Conservation (phyloP, 1,140 invertebrate genomes). For the Diachasma alloeum region DNA sequence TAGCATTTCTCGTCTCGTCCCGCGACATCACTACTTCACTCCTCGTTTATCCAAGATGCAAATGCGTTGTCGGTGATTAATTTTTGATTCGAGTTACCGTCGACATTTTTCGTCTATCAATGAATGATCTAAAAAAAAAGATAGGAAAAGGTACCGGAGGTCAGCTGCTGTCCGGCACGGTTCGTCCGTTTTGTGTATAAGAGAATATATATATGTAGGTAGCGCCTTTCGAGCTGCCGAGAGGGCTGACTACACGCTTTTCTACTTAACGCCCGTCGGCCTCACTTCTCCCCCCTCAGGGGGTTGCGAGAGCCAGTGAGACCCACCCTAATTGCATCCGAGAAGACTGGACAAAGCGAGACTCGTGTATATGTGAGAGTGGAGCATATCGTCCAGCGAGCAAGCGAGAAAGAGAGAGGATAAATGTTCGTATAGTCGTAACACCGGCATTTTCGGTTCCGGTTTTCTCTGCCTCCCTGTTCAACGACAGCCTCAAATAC, state of each 20-base stretch:
- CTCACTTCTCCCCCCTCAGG: slow-evolving; percentile 40
- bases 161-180: slow-evolving; percentile 53
- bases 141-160: slow-evolving; percentile 41
- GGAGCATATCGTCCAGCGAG: not conserved
- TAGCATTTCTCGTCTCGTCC: not conserved
- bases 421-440: slow-evolving; percentile 10
- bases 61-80: too few species aligned
- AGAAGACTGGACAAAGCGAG: slow-evolving; percentile 64
- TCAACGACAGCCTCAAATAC: slow-evolving; percentile 9
- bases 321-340: slow-evolving; percentile 66
- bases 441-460: slow-evolving; percentile 9
- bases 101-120: not conserved
- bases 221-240: slow-evolving; percentile 3
- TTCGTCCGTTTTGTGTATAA: slow-evolving; percentile 39
- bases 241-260: slow-evolving; percentile 63
- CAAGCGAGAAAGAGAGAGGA: not conserved
- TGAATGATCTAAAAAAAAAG: slow-evolving; percentile 38
- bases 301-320: slow-evolving; percentile 57
- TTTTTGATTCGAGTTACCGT: too few species aligned
- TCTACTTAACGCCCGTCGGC: slow-evolving; percentile 61
- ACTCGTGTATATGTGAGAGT: slow-evolving; percentile 57
- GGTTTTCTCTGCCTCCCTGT: not conserved
- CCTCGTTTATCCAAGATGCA: too few species aligned
- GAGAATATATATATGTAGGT: slow-evolving; percentile 23
- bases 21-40: too few species aligned